A percentile compares a stretch with the other conserved stretches of the same genome.
Evolutionary conservation across 2,113 vertebrate species (phyloP).

Genomic region (Phodopus roborovskii): DNA sequence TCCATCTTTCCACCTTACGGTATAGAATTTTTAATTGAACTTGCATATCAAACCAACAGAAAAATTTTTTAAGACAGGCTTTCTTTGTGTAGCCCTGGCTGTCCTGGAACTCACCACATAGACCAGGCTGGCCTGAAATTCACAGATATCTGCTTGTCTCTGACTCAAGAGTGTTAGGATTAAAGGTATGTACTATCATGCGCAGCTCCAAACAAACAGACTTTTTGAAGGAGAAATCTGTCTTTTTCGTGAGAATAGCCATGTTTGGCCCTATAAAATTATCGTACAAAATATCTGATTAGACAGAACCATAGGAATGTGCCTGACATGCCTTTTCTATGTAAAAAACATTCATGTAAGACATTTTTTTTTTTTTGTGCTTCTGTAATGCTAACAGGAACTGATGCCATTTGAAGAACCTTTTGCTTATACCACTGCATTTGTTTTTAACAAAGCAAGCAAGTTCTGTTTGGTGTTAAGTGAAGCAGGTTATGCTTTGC

Average conservation of each 20-base stretch:
- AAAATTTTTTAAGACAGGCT: background rate
- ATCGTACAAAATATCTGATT: conserved; percentile 49
- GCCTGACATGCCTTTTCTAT: conserved; percentile 21
- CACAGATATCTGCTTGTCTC: background rate
- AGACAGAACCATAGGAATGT: background rate
- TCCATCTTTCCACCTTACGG: background rate
- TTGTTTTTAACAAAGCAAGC: conserved; percentile 37
- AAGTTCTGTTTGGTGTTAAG: conserved; percentile 25
- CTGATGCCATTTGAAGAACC: conserved; percentile 4
- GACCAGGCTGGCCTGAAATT: background rate
- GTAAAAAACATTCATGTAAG: background rate
- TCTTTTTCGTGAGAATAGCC: background rate
- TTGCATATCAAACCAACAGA: background rate
- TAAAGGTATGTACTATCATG: background rate
- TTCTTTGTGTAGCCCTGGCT: background rate
- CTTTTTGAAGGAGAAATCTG: conserved; percentile 11
- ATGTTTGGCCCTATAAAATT: background rate
- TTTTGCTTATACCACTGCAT: conserved; percentile 9
- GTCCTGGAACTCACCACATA: background rate
- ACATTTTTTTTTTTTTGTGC: background rate
- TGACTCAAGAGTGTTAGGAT: background rate
- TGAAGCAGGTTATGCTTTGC: conserved; percentile 23
- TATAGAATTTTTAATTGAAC: background rate
- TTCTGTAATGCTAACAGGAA: conserved; percentile 25
- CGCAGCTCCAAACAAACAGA: background rate